Percentiles rank a stretch among this genome's conserved stretches.
Evolutionary conservation across 2,888 invertebrate genomes (phyloP).

Genomic region (Iphiclides podalirius): DNA sequence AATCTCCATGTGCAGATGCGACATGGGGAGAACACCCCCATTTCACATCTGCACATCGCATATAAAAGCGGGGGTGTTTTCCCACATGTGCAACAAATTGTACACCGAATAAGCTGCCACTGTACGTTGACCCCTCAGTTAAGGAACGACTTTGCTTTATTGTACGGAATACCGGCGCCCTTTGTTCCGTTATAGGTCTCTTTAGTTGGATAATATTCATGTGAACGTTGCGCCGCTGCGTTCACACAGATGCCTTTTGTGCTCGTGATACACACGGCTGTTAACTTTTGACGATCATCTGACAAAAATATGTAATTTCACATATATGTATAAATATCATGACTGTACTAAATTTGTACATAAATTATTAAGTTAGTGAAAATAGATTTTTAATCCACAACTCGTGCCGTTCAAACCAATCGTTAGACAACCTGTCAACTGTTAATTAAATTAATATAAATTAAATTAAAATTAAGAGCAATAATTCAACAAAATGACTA

Average conservation of each 20-base stretch:
- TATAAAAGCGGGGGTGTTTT: conserved; percentile 43
- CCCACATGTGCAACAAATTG: conserved; percentile 56
- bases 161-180: conserved; percentile 27
- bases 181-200: conserved; percentile 41
- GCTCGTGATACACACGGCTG: conserved; percentile 19
- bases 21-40: too few relatives aligned
- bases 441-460: too few relatives aligned
- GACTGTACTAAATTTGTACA: too few relatives aligned
- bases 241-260: conserved; percentile 52
- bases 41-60: conserved; percentile 48
- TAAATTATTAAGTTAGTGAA: too few relatives aligned
- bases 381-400: too few relatives aligned
- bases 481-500: too few relatives aligned
- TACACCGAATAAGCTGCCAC: conserved; percentile 40
- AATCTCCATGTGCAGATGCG: neutral
- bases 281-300: neutral
- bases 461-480: too few relatives aligned
- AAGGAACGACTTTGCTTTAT: conserved; percentile 30
- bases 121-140: conserved; percentile 37
- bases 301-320: neutral
- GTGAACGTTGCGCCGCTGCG: conserved; percentile 54
- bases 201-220: conserved; percentile 36
- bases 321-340: neutral
- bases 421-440: too few relatives aligned
- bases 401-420: too few relatives aligned